Percentiles rank a stretch among this genome's conserved stretches.
phyloP scores from a whole-genome alignment of 30 jellyfish, hydroid and myxozoan genomes.

The Aurelia aurita complex sp. Pacific region DNA sequence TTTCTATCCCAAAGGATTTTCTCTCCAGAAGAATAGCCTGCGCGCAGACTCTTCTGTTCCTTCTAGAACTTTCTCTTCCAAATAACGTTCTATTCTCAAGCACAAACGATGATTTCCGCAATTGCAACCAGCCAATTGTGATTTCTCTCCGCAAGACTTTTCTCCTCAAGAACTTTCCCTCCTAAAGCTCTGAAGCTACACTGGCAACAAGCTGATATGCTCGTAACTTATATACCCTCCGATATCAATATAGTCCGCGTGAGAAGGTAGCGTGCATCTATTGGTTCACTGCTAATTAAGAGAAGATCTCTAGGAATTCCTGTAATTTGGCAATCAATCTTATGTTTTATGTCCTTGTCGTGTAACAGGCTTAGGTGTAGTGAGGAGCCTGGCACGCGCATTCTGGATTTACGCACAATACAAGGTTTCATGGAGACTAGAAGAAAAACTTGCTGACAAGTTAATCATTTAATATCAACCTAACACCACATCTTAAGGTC shows the following conservation, averaged over 20 bases:
- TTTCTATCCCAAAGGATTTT: too few species aligned
- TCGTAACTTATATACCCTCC: too few species aligned
- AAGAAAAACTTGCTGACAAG: constrained; percentile 4
- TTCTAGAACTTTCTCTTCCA: too few species aligned
- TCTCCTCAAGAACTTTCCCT: too few species aligned
- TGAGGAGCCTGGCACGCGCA: constrained; percentile 53
- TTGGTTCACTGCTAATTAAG: constrained; percentile 51
- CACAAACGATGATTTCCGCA: too few species aligned
- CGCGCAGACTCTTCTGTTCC: too few species aligned
- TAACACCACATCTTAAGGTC: constrained; percentile 29
- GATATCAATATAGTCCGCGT: constrained; percentile 12
- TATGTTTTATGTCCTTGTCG: constrained; percentile 19
- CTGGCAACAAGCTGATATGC: too few species aligned
- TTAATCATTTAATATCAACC: constrained; percentile 2
- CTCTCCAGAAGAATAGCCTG: too few species aligned
- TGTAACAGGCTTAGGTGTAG: constrained; percentile 17
- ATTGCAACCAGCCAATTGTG: too few species aligned
- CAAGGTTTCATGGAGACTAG: background rate
- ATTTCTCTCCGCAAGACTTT: too few species aligned
- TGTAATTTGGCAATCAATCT: constrained; percentile 51
- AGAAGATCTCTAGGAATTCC: constrained; percentile 41
- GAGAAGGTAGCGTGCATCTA: constrained; percentile 48
- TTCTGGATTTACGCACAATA: constrained; percentile 8
- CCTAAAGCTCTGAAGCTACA: too few species aligned
- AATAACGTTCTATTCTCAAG: too few species aligned